Percentiles rank a stretch among this genome's conserved stretches.
Conservation (phyloP, 2,888 invertebrate species). For the Schizaphis graminum region DNA sequence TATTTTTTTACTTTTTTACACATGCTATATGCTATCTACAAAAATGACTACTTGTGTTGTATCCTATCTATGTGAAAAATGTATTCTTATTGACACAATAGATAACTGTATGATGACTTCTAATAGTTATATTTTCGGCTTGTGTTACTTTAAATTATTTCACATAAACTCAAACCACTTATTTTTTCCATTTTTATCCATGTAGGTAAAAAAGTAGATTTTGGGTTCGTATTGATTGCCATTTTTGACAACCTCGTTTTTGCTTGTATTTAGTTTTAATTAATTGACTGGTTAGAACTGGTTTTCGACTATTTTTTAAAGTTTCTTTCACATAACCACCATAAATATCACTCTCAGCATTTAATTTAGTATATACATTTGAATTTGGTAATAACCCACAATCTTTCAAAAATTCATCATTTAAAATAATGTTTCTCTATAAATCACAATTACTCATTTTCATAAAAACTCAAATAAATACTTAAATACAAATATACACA, state of each 20-base stretch:
- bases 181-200: conserved; percentile 17
- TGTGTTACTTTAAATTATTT: neutral
- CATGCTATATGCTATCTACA: no score
- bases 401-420: no score
- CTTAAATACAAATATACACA: no score
- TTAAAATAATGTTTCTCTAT: no score
- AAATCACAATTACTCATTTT: no score
- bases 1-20: neutral
- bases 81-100: neutral
- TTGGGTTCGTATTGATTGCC: conserved; percentile 15
- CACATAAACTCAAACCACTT: conserved; percentile 19
- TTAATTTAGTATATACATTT: conserved; percentile 2
- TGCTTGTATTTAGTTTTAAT: neutral
- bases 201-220: conserved; percentile 23
- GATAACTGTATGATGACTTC: conserved; percentile 19
- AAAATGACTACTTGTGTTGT: no score
- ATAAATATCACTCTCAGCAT: neutral
- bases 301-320: no score
- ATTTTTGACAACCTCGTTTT: conserved; percentile 23
- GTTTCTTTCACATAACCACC: neutral
- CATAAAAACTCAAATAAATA: no score
- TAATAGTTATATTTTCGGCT: conserved; percentile 9
- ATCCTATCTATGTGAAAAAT: no score
- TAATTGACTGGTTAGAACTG: neutral
- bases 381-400: neutral